Base-by-base conservation (phyloP, 2,113 vertebrate genomes). In the Geococcyx californianus region DNA sequence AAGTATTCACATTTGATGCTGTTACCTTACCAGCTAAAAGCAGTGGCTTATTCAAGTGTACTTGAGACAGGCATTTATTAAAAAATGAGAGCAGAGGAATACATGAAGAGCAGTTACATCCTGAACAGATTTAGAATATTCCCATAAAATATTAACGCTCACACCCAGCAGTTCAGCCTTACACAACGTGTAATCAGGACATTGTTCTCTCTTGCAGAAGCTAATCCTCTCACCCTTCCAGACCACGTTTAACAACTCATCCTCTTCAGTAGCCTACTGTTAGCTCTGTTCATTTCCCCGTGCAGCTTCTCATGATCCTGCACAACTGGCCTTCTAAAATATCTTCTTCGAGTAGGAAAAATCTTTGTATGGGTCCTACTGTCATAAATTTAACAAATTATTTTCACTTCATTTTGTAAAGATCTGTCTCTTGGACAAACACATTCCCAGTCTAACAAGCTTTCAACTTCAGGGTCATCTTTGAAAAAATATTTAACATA, bases 61-160 rank as follows among this genome's bases (percentile, higher is more conserved):
- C 49, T 62, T 62, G 62, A 76, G 51, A 91, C 84, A 83, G 28
- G 31, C 12, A 73, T 79, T 73, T 54, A 73, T 62, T 42, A 91
- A 80, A 90, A 79, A 40, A 0, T 18, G 49, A 76, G 34, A 54
- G 28, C 25, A 29, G 40, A 82, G 14, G 66, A 89, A 59, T 59
- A 56, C 15, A 25, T 81, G 84, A 92, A 78, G 13, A 3, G 36
- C 7, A 51, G 49, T 14, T 77, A 70, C 55, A 34, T 14, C n/a
- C 14, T 72, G 44, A 91, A 81, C 36, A 49, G 26, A 13, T 64
- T 87, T 82, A 87, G 73, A 94, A 79, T 20, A n/a, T 87, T 91
- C 29, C 49, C 51, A 89, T 87, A 63, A 95, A 95, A 87, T 91
- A 91, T 66, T 94, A 91, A 85, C 31, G 66, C 45, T 66, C 3